Evolutionary conservation across 2,797 vertebrate genomes (phyloP).

Genomic region (Alectoris magna): DNA sequence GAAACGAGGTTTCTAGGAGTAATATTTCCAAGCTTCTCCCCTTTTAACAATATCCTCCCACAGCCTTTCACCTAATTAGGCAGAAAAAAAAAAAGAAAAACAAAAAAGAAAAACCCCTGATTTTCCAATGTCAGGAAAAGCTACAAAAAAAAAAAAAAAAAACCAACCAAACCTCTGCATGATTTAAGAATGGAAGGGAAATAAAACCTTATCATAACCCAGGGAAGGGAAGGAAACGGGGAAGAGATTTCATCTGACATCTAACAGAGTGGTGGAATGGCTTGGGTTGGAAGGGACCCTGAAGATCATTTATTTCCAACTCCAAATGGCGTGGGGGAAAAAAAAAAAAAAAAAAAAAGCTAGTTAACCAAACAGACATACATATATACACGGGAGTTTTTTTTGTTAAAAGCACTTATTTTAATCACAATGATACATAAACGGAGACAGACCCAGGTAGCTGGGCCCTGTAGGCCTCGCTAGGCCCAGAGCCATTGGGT

Average conservation of each 20-base stretch:
- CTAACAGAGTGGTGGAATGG: background rate
- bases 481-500: background rate
- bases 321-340: background rate
- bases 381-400: background rate
- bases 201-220: background rate
- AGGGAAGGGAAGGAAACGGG: background rate
- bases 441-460: background rate
- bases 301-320: no score
- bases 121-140: background rate
- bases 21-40: background rate
- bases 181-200: background rate
- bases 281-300: no score
- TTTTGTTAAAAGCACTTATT: no score
- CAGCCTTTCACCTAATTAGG: background rate
- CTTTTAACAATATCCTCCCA: background rate
- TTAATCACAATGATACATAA: rapidly evolving
- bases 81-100: background rate
- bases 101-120: background rate
- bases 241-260: background rate
- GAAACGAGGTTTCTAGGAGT: background rate
- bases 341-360: background rate
- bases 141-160: background rate
- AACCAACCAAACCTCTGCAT: background rate
- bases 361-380: background rate
- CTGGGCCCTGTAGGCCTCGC: background rate